Base-by-base conservation (phyloP, 2,113 vertebrate species). In the Phalacrocorax brasilianus region DNA sequence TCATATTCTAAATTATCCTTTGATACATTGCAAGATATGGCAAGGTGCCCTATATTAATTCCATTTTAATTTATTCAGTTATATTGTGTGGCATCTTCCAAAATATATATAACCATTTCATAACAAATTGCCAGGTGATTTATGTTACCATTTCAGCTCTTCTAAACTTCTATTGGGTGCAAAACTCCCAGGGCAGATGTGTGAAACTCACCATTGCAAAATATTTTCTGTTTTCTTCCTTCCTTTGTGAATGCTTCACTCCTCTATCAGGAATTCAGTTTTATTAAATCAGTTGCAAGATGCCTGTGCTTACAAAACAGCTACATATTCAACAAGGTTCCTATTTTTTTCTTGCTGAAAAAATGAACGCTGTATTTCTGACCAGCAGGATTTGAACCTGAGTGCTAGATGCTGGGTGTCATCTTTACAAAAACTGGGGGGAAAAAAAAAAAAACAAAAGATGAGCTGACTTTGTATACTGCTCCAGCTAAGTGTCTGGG, bases 31-130 rank as follows among this genome's bases (percentile, higher is more conserved):
- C 71, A 83, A 63, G 38, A 73, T 73, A 83, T 93, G 67, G 67
- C 88, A 97, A 88, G 58, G 77, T 88, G 59, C 38, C 20, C 5
- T 70, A 6, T 70, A 82, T 77, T 89, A 93, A 93, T 95, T 85
- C 45, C 12, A 40, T 85, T 96, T 93, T 91, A 94, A 96, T 94
- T 85, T 91, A 91, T 85, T 49, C 56, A 72, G 52, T 83, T 91
- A 55, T 38, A 53, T 65, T 68, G 42, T 71, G n/a, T 93, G 82
- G 95, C 89, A 93, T 70, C 63, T 93, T 68, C 85, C 18, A 6
- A 76, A 88, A 96, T 79, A 88, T 14, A 33, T 49, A 38, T 90
- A 76, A 93, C 77, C 55, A 55, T 44, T 73, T 73, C 45, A 35
- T 59, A 76, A 93, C 80, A 95, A 90, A 85, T 90, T 85, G 40